Conservation (phyloP, 2,888 invertebrate species). For the Eupelmus urozonus region DNA sequence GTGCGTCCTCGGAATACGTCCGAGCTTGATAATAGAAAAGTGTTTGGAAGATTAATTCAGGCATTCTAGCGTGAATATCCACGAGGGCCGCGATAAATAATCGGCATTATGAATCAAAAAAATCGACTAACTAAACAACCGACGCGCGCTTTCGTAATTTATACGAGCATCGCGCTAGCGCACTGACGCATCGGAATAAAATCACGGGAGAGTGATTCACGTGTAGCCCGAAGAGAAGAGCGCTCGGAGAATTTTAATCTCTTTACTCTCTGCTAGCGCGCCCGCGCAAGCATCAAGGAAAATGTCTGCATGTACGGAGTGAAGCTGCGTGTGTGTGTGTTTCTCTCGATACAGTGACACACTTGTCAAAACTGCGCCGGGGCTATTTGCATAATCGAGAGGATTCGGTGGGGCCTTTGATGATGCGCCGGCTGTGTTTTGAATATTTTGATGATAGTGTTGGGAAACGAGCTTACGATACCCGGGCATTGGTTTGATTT, state of each 20-base stretch:
- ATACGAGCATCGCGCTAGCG: conserved; percentile 7
- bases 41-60: conserved; percentile 47
- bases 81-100: conserved; percentile 31
- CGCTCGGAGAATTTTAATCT: conserved; percentile 42
- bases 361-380: conserved; percentile 33
- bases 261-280: no score
- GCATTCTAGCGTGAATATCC: background rate
- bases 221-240: background rate
- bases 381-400: conserved; percentile 10
- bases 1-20: background rate
- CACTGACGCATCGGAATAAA: conserved; percentile 53
- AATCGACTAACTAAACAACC: conserved; percentile 20
- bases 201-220: conserved; percentile 55
- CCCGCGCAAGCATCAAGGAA: background rate
- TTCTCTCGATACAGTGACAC: conserved; percentile 16
- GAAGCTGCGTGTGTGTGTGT: no score
- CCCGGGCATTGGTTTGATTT: no score
- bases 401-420: conserved; percentile 7
- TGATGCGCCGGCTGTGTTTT: background rate
- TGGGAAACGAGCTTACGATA: no score
- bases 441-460: background rate
- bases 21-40: conserved; percentile 26
- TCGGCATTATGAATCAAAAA: conserved; percentile 47
- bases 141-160: conserved; percentile 24
- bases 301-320: background rate